Evolutionary conservation across 2,113 vertebrate species (phyloP), one percentile per base, ranked within the genome.

Genomic region (Carassius carassius): DNA sequence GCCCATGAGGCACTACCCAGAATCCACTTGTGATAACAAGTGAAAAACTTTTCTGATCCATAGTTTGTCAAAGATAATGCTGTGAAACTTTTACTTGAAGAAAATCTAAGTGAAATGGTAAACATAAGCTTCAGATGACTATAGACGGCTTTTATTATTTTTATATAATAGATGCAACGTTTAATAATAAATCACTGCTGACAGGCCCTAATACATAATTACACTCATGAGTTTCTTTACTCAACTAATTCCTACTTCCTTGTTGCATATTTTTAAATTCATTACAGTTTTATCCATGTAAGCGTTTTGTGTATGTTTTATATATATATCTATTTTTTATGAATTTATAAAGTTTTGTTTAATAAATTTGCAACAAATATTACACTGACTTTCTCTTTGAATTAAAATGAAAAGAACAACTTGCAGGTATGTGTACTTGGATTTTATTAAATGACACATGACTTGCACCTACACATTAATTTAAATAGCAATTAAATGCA

Each of bases 1-100:
- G 93, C 94, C 32, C 92, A 95, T 86, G 91, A 91, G 47, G 89
- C 84, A 41, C 85, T 94, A 82, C 82, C 89, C 62, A 83, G 4
- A 84, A 86, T 92, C 84, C 67, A 79, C 41, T 87, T 94, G 56
- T 93, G 88, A 93, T 44, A 10, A 17, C 5, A 47, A 23, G 47
- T 21, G 12, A 16, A 32, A 51, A 41, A 17, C 16, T 47, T 10
- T 21, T 17, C 12, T 60, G 5, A 37, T 62, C 19, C 37, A 13
- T 21, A 32, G 11, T 29, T 29, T 72, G 17, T 65, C 44, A 41
- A 41, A 69, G 12, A 65, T 72, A 25, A 29, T n/a, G n/a, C 21
- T 82, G 54, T 23, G 35, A 60, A 69, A 62, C n/a, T 14, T 7
- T 74, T 74, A 49, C 78, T 47, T 65, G 58, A 79, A 23, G 1